Evolutionary conservation across 2,113 vertebrate genomes (phyloP).

Genomic region (Microcebus tavaratra): DNA sequence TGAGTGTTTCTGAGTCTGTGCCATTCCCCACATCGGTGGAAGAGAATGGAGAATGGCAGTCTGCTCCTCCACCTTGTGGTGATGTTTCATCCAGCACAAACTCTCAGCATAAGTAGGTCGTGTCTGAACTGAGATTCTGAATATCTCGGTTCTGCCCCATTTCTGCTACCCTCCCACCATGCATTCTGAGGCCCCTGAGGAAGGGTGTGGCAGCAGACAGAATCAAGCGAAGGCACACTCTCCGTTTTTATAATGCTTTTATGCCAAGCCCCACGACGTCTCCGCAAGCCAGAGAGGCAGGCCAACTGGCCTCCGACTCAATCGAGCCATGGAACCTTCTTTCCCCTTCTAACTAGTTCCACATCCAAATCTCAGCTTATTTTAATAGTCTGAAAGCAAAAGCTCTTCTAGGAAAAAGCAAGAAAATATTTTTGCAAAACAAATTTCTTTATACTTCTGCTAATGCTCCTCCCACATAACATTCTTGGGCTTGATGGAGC

Average conservation of each 20-base stretch:
- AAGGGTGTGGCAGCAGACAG: neutral
- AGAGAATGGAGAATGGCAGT: neutral
- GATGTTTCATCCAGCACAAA: neutral
- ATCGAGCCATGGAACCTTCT: neutral
- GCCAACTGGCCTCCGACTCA: neutral
- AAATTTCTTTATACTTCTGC: neutral
- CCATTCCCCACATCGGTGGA: neutral
- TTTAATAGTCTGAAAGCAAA: neutral
- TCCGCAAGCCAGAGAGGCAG: neutral
- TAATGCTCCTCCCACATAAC: neutral
- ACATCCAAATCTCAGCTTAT: neutral
- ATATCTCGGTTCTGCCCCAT: neutral
- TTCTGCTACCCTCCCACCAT: neutral
- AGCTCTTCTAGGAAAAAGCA: neutral
- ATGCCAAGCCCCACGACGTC: neutral
- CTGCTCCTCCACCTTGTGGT: neutral
- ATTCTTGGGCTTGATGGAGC: neutral
- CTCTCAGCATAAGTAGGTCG: neutral
- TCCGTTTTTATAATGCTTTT: neutral
- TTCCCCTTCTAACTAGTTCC: neutral
- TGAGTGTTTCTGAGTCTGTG: neutral
- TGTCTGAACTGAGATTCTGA: neutral
- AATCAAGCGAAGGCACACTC: neutral
- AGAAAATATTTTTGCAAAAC: neutral
- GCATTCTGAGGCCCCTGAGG: neutral